Base-by-base conservation (phyloP, 2,888 invertebrate species). In the Rhimphoctona megacephalus region DNA sequence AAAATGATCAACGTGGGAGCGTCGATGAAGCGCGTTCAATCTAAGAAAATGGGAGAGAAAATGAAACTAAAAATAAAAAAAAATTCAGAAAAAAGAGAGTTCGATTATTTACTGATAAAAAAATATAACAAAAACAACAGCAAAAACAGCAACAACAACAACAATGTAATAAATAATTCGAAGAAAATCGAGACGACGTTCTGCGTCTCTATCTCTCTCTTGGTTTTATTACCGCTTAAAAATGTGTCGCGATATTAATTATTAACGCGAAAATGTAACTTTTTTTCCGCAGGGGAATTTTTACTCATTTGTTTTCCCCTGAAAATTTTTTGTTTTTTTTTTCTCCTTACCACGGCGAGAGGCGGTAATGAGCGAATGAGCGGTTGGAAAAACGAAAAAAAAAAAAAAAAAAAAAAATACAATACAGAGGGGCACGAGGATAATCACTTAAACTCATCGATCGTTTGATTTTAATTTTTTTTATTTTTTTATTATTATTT, bases 221-320 rank as follows among this genome's bases (percentile, higher is more conserved):
- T 43, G 43, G 66, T 83, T 80, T 86, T 84, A 87, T 87, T 84
- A 82, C 84, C 83, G 93, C 93, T 93, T 93, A 91, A 64, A 88
- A 87, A 90, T 93, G 92, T 93, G 91, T 93, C 91, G 92, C 81
- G 81, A 81, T 52, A 64, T 46, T 61, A n/a, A 49, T 49, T 91
- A 90, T 90, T 61, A 61, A 61, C 61, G 30, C 14, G 17, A 61
- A 61, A 61, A 61, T 61, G 30, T 61, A 61, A 61, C 30, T 30
- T 61, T 61, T 52, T 61, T 30, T 7, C 61, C 6, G 14, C 61
- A 30, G 30, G 30, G 30, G 17, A 30, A 61, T 61, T 30, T 61
- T 61, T 30, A 57, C 25, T 14, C 4, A 57, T 22, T 57, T 46
- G 11, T 61, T 61, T 61, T 7, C 30, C 61, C 30, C 30, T 30